These are phyloP conservation scores for Trinectes maculatus DNA, from an alignment of 2,113 vertebrate species.

Conservation along the genomic window DNA sequence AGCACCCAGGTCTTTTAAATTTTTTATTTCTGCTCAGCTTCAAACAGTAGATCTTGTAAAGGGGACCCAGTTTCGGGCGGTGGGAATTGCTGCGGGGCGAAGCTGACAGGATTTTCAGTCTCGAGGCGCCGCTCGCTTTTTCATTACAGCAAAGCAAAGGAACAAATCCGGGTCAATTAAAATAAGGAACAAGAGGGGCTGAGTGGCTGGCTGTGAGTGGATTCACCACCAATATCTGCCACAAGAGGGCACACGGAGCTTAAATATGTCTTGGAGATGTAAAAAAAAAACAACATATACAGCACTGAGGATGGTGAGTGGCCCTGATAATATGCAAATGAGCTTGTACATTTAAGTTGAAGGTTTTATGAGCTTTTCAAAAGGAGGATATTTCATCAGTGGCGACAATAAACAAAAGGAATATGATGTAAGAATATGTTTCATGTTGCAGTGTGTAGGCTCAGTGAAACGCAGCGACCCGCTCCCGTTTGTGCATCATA, in stretches of 20 bases:
- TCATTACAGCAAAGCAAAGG: slow-evolving; percentile 77
- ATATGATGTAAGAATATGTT: slow-evolving; percentile 50
- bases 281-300: not conserved
- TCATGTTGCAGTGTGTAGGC: slow-evolving; percentile 31
- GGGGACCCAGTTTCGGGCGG: slow-evolving; percentile 77
- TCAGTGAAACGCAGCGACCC: slow-evolving; percentile 41
- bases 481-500: slow-evolving; percentile 47
- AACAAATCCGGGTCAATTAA: slow-evolving; percentile 84
- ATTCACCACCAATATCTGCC: slow-evolving; percentile 33
- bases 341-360: slow-evolving; percentile 25
- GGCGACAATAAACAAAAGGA: slow-evolving; percentile 36
- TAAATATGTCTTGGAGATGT: not conserved
- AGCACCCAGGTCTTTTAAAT: slow-evolving; percentile 79
- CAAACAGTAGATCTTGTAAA: slow-evolving; percentile 78
- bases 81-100: slow-evolving; percentile 79
- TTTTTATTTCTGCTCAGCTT: slow-evolving; percentile 80
- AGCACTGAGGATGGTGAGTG: slow-evolving; percentile 5
- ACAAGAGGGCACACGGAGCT: slow-evolving; percentile 62
- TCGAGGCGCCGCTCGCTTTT: slow-evolving; percentile 73
- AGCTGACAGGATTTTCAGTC: slow-evolving; percentile 78
- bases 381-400: slow-evolving; percentile 5
- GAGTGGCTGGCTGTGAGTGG: slow-evolving; percentile 26
- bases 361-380: slow-evolving; percentile 25
- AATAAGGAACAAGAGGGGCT: slow-evolving; percentile 66
- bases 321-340: slow-evolving; percentile 28